phyloP scores from a whole-genome alignment of 2,888 invertebrate species.

The Agrilus mali region DNA sequence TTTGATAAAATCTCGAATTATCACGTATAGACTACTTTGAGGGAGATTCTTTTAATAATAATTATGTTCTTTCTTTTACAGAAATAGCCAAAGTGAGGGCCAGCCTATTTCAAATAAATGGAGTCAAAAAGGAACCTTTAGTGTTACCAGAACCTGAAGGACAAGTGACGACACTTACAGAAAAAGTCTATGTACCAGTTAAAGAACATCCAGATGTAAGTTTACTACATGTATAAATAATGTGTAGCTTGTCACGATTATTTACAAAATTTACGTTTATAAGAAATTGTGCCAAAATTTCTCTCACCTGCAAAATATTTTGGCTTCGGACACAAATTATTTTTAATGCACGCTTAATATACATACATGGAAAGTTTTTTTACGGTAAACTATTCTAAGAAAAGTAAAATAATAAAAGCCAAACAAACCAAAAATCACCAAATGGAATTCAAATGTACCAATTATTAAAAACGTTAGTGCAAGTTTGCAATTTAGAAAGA shows the following conservation, averaged over 20 bases:
- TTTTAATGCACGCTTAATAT: too few species aligned
- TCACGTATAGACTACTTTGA: not conserved
- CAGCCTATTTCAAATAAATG: conserved; percentile 97
- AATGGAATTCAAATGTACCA: too few species aligned
- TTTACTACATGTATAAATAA: conserved; percentile 29
- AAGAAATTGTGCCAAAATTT: not conserved
- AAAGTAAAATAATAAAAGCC: too few species aligned
- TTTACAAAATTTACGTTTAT: conserved; percentile 1
- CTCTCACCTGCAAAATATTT: too few species aligned
- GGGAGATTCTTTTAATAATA: not conserved
- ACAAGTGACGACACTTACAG: conserved; percentile 82
- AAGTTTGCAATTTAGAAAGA: too few species aligned
- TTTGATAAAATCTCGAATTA: not conserved
- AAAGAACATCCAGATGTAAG: conserved; percentile 99
- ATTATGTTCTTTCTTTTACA: conserved; percentile 44
- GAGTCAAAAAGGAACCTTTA: conserved; percentile 87
- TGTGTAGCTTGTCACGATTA: not conserved
- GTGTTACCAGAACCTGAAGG: conserved; percentile 86
- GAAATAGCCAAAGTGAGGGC: conserved; percentile 98
- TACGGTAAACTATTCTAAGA: too few species aligned
- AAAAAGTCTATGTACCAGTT: conserved; percentile 99
- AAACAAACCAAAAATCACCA: too few species aligned
- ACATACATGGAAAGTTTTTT: too few species aligned
- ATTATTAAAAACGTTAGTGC: too few species aligned
- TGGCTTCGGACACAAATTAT: too few species aligned